A percentile compares a stretch with the other conserved stretches of the same genome.
Evolutionary conservation across 2,113 vertebrate genomes (phyloP).

Genomic region (Pseudorasbora parva): DNA sequence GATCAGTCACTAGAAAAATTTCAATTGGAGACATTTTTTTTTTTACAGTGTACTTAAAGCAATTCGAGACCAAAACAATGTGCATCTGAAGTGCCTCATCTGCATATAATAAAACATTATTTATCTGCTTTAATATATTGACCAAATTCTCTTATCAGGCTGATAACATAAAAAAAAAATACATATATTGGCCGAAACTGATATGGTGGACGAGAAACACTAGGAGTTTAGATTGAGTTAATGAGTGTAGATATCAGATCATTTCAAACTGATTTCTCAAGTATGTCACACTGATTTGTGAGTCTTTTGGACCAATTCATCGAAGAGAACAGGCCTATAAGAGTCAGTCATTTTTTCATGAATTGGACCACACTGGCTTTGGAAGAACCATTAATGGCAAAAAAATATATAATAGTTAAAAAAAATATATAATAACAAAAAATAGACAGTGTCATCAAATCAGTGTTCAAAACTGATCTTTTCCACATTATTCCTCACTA

Average conservation of each 20-base stretch:
- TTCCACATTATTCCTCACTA: conserved; percentile 12
- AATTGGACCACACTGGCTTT: neutral
- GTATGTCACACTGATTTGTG: neutral
- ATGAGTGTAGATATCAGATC: neutral
- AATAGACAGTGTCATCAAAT: conserved; percentile 8
- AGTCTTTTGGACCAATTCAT: neutral
- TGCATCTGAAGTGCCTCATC: too few relatives aligned
- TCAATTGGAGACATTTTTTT: too few relatives aligned
- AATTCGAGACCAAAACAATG: too few relatives aligned
- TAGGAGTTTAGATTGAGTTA: neutral
- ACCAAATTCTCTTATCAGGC: too few relatives aligned
- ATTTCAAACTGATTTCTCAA: neutral
- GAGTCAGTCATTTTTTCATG: neutral
- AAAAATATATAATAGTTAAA: too few relatives aligned
- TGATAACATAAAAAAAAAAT: too few relatives aligned
- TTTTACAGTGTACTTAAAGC: too few relatives aligned
- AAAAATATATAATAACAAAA: too few relatives aligned
- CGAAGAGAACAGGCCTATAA: neutral
- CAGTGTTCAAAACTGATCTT: neutral
- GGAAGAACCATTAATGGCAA: neutral
- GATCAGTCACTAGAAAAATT: too few relatives aligned
- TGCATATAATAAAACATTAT: too few relatives aligned
- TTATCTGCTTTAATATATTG: too few relatives aligned
- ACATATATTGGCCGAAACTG: too few relatives aligned
- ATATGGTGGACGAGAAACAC: neutral